A percentile compares a stretch with the other conserved stretches of the same genome.
Conservation (phyloP, 2,797 vertebrate genomes). For the Trachops cirrhosus region DNA sequence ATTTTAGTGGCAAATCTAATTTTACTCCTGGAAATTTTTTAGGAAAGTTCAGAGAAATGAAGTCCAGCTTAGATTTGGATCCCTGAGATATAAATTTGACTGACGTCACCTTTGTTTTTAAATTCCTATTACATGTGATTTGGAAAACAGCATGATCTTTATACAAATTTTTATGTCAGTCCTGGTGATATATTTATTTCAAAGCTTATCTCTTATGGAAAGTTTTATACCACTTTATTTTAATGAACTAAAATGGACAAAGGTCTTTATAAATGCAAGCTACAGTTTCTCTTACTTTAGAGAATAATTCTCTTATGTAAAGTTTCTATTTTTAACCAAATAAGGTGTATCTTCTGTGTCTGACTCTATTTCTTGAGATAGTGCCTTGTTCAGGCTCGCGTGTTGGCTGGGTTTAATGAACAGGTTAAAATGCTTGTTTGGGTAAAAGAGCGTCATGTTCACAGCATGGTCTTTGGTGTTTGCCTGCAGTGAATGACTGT, state of each 20-base stretch:
- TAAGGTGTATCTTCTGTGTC: not conserved
- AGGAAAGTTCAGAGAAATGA: constrained; percentile 44
- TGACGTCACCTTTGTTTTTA: not conserved
- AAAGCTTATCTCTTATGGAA: not conserved
- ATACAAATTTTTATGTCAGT: constrained; percentile 20
- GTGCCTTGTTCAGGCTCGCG: not conserved
- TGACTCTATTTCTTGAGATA: not conserved
- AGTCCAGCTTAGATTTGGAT: constrained; percentile 40
- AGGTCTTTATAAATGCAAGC: not conserved
- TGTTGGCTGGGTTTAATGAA: constrained; percentile 37
- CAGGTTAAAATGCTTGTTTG: constrained; percentile 48
- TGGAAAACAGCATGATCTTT: constrained; percentile 24
- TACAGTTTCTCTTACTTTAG: constrained; percentile 19
- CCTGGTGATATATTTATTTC: constrained; percentile 32
- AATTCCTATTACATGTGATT: constrained; percentile 1
- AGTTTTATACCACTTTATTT: constrained; percentile 41
- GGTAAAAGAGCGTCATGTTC: constrained; percentile 48
- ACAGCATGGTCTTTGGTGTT: constrained; percentile 67
- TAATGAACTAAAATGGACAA: constrained; percentile 14
- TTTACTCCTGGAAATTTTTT: constrained; percentile 42
- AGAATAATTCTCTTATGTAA: not conserved
- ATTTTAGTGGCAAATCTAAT: constrained; percentile 26
- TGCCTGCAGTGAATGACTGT: constrained; percentile 75
- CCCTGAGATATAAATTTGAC: constrained; percentile 34
- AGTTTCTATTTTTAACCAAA: constrained; percentile 8